Conservation (phyloP, 2,113 vertebrate genomes). For the Oceanodroma tethys region DNA sequence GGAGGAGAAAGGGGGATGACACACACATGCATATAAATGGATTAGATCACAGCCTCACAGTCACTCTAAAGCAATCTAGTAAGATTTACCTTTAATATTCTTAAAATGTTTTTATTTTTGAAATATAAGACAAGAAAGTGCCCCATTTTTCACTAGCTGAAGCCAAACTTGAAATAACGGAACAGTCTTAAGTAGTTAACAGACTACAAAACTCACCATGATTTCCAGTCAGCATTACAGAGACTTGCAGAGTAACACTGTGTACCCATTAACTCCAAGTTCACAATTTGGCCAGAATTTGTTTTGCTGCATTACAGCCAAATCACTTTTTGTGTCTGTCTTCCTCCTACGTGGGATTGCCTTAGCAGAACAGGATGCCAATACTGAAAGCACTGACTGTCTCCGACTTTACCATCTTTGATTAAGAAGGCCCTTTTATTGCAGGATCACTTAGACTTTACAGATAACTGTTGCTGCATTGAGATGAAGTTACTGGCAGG, state of each 20-base stretch:
- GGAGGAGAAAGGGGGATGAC: neutral
- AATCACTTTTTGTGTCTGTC: conserved; percentile 55
- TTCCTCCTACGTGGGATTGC: conserved; percentile 55
- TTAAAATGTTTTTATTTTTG: neutral
- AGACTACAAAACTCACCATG: neutral
- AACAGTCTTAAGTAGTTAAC: conserved; percentile 14
- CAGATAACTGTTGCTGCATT: conserved; percentile 55
- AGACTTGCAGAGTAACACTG: conserved; percentile 57
- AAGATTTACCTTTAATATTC: conserved; percentile 17
- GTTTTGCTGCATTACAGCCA: conserved; percentile 52
- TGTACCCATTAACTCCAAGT: conserved; percentile 71
- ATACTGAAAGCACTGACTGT: conserved; percentile 54
- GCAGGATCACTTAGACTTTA: conserved; percentile 41
- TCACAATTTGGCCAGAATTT: conserved; percentile 62
- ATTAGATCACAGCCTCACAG: conserved; percentile 8
- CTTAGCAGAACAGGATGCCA: conserved; percentile 55
- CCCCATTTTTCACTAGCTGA: conserved; percentile 16
- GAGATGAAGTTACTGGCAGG: conserved; percentile 51
- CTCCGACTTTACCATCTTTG: conserved; percentile 41
- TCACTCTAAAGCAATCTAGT: neutral
- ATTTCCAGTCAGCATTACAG: conserved; percentile 54
- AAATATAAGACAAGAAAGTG: neutral
- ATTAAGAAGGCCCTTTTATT: conserved; percentile 57
- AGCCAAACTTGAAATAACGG: conserved; percentile 9
- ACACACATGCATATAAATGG: neutral